A percentile compares a stretch with the other conserved stretches of the same genome.
Conservation (phyloP, 2,113 vertebrate species). For the Lipotes vexillifer region DNA sequence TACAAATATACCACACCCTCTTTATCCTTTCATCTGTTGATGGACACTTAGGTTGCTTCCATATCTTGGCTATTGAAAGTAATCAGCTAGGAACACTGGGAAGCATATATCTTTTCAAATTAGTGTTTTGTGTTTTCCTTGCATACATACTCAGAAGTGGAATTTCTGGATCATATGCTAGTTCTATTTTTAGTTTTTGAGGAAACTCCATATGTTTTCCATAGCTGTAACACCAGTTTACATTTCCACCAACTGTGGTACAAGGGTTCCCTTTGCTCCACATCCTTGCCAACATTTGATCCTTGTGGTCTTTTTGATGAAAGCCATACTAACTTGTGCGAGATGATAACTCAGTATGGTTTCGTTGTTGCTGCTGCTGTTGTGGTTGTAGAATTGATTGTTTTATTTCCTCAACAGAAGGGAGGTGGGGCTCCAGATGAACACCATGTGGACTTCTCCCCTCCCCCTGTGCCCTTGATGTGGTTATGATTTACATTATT, state of each 20-base stretch:
- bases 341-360: background rate
- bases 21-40: background rate
- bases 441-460: background rate
- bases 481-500: background rate
- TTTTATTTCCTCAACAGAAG: constrained; percentile 53
- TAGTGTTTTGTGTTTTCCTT: background rate
- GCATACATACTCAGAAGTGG: background rate
- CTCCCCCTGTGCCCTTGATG: background rate
- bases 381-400: background rate
- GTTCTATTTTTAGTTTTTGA: background rate
- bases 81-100: background rate
- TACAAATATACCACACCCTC: background rate
- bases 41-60: background rate
- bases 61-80: background rate
- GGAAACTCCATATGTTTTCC: background rate
- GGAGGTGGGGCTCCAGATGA: background rate
- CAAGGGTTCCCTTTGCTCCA: background rate
- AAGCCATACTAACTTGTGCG: background rate
- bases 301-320: background rate
- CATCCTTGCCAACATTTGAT: background rate
- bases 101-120: background rate
- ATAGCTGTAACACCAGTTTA: background rate
- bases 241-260: background rate
- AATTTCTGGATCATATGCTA: background rate
- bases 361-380: background rate